phyloP scores from a whole-genome alignment of 92 coral and sea anemone genomes.

The Palythoa caribaeorum region DNA sequence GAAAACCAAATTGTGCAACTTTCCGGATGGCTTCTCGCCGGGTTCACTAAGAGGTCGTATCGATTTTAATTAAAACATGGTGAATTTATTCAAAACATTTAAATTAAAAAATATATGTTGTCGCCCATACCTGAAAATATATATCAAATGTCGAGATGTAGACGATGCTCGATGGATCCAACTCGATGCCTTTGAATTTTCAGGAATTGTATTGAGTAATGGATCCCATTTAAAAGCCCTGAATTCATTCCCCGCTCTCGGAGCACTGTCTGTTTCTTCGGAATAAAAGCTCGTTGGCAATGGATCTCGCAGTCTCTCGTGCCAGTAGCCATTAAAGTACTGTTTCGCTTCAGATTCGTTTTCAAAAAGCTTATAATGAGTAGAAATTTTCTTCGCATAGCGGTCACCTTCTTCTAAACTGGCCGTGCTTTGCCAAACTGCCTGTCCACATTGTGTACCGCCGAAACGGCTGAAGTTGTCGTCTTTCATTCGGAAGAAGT shows the following conservation, averaged over 20 bases:
- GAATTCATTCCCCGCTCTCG: conserved; percentile 89
- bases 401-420: conserved; percentile 90
- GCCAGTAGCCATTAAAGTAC: conserved; percentile 91
- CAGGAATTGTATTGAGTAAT: conserved; percentile 47
- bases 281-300: conserved; percentile 86
- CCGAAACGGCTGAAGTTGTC: conserved; percentile 84
- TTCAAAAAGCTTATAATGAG: conserved; percentile 90
- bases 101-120: background rate
- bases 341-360: conserved; percentile 77
- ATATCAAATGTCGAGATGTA: conserved; percentile 80
- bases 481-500: conserved; percentile 81
- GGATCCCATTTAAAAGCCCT: conserved; percentile 98
- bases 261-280: conserved; percentile 93
- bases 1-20: background rate
- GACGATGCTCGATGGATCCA: conserved; percentile 83
- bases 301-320: conserved; percentile 88
- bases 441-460: conserved; percentile 97
- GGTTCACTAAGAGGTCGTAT: background rate
- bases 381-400: conserved; percentile 93
- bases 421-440: conserved; percentile 96
- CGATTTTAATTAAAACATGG: conserved; percentile 10
- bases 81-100: conserved; percentile 35
- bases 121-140: conserved; percentile 82
- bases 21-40: conserved; percentile 23
- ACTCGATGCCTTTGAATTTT: conserved; percentile 60